Evolutionary conservation across 1,140 invertebrate genomes (phyloP).

Genomic region (Orius laevigatus): DNA sequence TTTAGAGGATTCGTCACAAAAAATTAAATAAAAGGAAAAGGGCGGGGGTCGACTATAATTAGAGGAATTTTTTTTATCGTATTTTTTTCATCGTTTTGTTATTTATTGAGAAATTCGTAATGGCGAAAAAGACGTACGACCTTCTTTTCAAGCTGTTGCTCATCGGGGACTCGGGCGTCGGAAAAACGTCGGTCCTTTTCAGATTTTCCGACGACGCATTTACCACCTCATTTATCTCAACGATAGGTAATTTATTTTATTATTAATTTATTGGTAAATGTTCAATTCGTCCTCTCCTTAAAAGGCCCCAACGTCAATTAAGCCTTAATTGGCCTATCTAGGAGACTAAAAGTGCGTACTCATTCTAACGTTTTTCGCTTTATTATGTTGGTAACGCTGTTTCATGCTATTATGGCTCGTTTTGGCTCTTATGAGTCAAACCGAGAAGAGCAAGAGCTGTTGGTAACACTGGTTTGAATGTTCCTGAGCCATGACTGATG

Average conservation of each 20-base stretch:
- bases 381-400: not conserved
- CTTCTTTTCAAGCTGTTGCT: slow-evolving; percentile 93
- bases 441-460: no score
- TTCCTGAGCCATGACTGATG: no score
- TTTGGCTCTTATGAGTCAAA: no score
- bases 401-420: no score
- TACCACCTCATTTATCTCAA: slow-evolving; percentile 96
- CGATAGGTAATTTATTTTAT: slow-evolving; percentile 56
- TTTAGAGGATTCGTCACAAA: no score
- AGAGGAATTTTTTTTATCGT: no score
- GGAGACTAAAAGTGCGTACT: no score
- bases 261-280: slow-evolving; percentile 21
- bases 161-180: slow-evolving; percentile 95
- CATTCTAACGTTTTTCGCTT: not conserved
- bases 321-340: not conserved
- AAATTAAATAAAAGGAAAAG: no score
- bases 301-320: not conserved
- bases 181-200: slow-evolving; percentile 96
- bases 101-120: slow-evolving; percentile 29
- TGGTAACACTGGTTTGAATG: no score
- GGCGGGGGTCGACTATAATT: no score
- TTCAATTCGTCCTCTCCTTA: not conserved
- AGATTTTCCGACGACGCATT: slow-evolving; percentile 97
- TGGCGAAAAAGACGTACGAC: slow-evolving; percentile 95
- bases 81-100: no score